A percentile compares a stretch with the other conserved stretches of the same genome.
Conservation (phyloP, 2,797 vertebrate genomes). For the Syngnathus rostellatus region DNA sequence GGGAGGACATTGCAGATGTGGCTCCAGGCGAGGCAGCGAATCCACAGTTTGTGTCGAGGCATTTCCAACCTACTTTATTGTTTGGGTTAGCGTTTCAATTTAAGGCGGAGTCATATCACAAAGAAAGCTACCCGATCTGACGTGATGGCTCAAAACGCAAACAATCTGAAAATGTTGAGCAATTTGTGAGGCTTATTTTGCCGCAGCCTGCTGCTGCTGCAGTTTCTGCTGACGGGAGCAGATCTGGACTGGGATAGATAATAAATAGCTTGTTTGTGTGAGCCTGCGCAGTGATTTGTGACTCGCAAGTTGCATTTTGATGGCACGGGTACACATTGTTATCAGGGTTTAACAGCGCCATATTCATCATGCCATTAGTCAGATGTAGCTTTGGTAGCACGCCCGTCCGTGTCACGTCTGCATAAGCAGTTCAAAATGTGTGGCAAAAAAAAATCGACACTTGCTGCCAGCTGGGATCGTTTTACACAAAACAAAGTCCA, state of each 20-base stretch:
- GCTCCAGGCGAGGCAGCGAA: background rate
- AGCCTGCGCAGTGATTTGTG: slow-evolving; percentile 47
- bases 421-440: background rate
- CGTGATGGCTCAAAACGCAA: slow-evolving; percentile 19
- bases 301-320: slow-evolving; percentile 30
- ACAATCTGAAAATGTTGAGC: slow-evolving; percentile 26
- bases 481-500: slow-evolving; percentile 8
- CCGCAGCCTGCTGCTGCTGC: slow-evolving; percentile 14
- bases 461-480: slow-evolving; percentile 54
- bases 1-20: background rate
- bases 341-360: slow-evolving; percentile 22
- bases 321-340: slow-evolving; percentile 21
- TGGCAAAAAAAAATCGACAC: slow-evolving; percentile 56
- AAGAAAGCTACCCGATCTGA: slow-evolving; percentile 28
- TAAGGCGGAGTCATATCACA: slow-evolving; percentile 28
- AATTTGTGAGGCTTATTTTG: slow-evolving; percentile 37
- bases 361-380: slow-evolving; percentile 21
- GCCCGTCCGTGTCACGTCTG: background rate
- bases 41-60: background rate
- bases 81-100: slow-evolving; percentile 30
- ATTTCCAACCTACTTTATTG: background rate
- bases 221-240: slow-evolving; percentile 38
- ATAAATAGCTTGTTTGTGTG: slow-evolving; percentile 54
- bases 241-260: slow-evolving; percentile 38
- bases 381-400: slow-evolving; percentile 10